A percentile compares a stretch with the other conserved stretches of the same genome.
These are phyloP conservation scores for Oryzias woworae DNA, from an alignment of 2,113 vertebrate species.

Conservation along the genomic window DNA sequence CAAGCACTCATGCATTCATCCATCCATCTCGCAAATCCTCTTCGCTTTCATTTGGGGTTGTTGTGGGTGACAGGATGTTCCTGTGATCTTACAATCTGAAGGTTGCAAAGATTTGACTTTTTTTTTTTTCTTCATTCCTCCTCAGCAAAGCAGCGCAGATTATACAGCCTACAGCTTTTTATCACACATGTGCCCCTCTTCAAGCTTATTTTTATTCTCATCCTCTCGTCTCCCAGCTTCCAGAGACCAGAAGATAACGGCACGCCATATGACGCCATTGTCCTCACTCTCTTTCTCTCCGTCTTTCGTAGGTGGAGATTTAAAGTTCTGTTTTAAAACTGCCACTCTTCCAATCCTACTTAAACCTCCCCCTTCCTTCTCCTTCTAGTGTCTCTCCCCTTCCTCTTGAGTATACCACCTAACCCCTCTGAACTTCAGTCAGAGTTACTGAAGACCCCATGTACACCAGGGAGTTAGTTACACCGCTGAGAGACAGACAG, in stretches of 20 bases:
- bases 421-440: constrained; percentile 78
- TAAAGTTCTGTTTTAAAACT: constrained; percentile 79
- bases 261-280: constrained; percentile 68
- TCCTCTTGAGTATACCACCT: constrained; percentile 69
- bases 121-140: constrained; percentile 44
- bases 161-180: constrained; percentile 74
- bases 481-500: constrained; percentile 70
- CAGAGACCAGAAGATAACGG: constrained; percentile 72
- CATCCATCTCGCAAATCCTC: constrained; percentile 64
- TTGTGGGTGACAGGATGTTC: constrained; percentile 40
- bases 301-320: constrained; percentile 75
- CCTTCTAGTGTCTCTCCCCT: constrained; percentile 50
- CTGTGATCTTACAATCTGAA: constrained; percentile 61
- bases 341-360: constrained; percentile 77
- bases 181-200: constrained; percentile 70
- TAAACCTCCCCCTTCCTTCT: constrained; percentile 62
- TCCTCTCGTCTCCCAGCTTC: constrained; percentile 56
- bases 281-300: constrained; percentile 58
- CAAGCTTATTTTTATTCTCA: constrained; percentile 65
- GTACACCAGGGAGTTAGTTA: constrained; percentile 71
- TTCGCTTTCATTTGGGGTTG: constrained; percentile 23
- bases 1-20: constrained; percentile 65
- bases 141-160: constrained; percentile 63
- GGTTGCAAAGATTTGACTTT: constrained; percentile 55
- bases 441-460: constrained; percentile 71